phyloP scores from a whole-genome alignment of 2,888 invertebrate genomes.

The Pseudolycoriella hygida region DNA sequence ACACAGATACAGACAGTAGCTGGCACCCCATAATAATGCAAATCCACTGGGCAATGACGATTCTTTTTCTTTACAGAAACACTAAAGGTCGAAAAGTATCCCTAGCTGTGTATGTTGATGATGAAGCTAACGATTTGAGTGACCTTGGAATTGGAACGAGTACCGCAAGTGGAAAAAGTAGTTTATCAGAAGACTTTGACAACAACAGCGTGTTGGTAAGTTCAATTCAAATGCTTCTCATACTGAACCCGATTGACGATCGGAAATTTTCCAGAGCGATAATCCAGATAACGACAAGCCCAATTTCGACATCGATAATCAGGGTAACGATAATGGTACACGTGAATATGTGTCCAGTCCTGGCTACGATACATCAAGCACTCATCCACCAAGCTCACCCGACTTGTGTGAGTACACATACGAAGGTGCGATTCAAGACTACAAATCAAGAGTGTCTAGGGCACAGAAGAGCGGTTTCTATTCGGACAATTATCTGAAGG shows the following conservation, averaged over 20 bases:
- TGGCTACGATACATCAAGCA: constrained; percentile 50
- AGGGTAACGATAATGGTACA: constrained; percentile 17
- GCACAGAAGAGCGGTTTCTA: neutral
- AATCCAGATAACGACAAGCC: constrained; percentile 16
- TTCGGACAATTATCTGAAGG: neutral
- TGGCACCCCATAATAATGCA: too few species aligned
- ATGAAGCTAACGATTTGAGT: constrained; percentile 68
- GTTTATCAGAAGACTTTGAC: constrained; percentile 45
- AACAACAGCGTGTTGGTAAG: constrained; percentile 31
- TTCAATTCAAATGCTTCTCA: too few species aligned
- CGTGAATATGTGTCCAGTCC: constrained; percentile 26
- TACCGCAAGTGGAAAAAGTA: constrained; percentile 37
- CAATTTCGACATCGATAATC: constrained; percentile 18
- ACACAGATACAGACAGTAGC: too few species aligned
- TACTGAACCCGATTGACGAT: too few species aligned
- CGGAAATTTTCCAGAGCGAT: constrained; percentile 19
- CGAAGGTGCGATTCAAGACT: constrained; percentile 73
- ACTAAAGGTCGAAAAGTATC: constrained; percentile 40
- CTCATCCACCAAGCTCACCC: constrained; percentile 47
- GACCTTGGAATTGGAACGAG: constrained; percentile 62
- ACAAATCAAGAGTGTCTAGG: constrained; percentile 52
- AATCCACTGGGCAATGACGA: too few species aligned
- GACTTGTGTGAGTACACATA: constrained; percentile 69
- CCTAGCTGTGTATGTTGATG: constrained; percentile 58
- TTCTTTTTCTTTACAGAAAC: constrained; percentile 22